Evolutionary conservation across 2,113 vertebrate genomes (phyloP), one percentile per base, ranked within the genome.

Genomic region (Bubo blakistoni): DNA sequence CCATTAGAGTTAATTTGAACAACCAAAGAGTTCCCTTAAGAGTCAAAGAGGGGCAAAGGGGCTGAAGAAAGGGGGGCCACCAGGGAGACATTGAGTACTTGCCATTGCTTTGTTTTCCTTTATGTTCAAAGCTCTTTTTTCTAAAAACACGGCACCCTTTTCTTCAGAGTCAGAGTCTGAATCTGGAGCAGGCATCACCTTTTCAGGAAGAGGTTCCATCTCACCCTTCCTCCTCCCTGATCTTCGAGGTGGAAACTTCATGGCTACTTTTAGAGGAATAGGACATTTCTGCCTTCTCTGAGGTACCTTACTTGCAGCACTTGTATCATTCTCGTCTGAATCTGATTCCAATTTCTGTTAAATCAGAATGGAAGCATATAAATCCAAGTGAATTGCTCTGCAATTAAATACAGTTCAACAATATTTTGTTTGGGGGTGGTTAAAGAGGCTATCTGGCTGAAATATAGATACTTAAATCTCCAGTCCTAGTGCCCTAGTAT

Each of bases 61-160:
- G 40, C 40, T 42, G 7, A 40, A 30, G 58, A 63, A 61, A 14
- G 19, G 26, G 19, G 9, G 16, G 15, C 5, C 14, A 52, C 44
- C 7, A 76, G 19, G 29, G 27, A 73, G 16, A 65, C 36, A 86
- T 0, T 16, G 27, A 89, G 29, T 82, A 97, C 97, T 79, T 98
- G 99, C 99, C 99, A 99, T 99, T 73, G 98, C 99, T 97, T 99
- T 99, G 98, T 99, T 99, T 97, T 99, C 99, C 95, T 99, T 99
- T 96, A 99, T 99, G 93, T 99, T 99, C 91, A 99, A 96, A n/a
- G 99, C 99, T 92, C 99, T 98, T 96, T 99, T 99, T 95, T 97
- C 97, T 89, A 99, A 97, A 88, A 99, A 99, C 95, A 98, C 88
- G 10, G 98, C 90, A 40, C 98, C 98, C 5, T 88, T 98, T 90